Conservation (phyloP, 2,797 vertebrate genomes). For the Acipenser ruthenus region DNA sequence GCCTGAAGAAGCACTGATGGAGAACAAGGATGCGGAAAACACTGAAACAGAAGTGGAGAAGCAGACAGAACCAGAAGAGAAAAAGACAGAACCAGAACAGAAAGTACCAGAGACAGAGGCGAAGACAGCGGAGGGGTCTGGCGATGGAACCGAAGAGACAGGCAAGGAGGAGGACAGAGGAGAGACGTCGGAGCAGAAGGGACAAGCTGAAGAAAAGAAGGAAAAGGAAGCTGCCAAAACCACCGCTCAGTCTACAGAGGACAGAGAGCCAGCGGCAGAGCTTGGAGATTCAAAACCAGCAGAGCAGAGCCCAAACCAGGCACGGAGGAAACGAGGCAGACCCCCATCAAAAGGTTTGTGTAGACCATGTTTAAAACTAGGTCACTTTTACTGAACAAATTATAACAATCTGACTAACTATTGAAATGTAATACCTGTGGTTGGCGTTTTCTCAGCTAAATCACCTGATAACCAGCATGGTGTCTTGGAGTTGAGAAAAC, state of each 20-base stretch:
- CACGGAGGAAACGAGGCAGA: conserved; percentile 59
- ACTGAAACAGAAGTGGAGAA: background rate
- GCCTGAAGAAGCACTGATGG: background rate
- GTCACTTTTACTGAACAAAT: too few relatives aligned
- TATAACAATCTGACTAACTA: too few relatives aligned
- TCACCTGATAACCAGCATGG: conserved; percentile 18
- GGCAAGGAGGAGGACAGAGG: conserved; percentile 32
- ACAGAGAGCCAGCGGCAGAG: conserved; percentile 10
- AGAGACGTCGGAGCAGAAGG: conserved; percentile 18
- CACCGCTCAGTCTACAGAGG: conserved; percentile 24
- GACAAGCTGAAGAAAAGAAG: conserved; percentile 29
- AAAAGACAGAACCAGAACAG: background rate
- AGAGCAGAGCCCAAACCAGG: conserved; percentile 44
- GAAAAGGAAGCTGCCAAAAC: conserved; percentile 19
- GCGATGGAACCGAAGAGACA: conserved; percentile 39
- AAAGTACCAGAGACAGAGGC: background rate
- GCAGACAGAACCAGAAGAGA: background rate
- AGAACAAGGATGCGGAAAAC: background rate
- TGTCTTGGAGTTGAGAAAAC: conserved; percentile 60
- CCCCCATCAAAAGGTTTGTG: conserved; percentile 37
- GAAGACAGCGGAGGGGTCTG: conserved; percentile 26
- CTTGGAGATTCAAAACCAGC: conserved; percentile 14
- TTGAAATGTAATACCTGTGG: too few relatives aligned
- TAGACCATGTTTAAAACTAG: background rate
- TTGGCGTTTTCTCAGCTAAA: conserved; percentile 19